Evolutionary conservation across 2,888 invertebrate genomes (phyloP).

Genomic region (Proisotoma minuta): DNA sequence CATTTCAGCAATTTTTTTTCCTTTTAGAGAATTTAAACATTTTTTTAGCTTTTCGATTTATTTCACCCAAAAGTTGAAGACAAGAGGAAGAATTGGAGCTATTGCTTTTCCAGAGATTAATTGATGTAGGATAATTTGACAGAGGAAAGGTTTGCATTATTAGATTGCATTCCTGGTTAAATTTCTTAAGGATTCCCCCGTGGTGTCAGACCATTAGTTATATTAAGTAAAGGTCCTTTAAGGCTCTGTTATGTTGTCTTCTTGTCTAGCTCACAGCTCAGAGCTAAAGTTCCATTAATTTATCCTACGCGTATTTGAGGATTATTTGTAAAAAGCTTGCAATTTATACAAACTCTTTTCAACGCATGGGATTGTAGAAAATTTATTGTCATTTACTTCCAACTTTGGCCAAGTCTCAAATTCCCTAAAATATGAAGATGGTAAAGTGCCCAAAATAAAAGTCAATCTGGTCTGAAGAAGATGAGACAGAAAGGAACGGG

Average conservation of each 20-base stretch:
- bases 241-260: not conserved
- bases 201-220: constrained; percentile 15
- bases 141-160: constrained; percentile 1
- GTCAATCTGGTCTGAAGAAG: not conserved
- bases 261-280: not conserved
- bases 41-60: not conserved
- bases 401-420: too few species aligned
- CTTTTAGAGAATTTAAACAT: not conserved
- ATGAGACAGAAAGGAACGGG: not conserved
- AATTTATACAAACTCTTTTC: too few species aligned
- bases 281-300: too few species aligned
- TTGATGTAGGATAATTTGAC: constrained; percentile 16
- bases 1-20: constrained; percentile 14
- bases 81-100: not conserved
- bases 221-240: not conserved
- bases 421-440: too few species aligned
- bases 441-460: too few species aligned
- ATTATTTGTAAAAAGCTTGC: too few species aligned
- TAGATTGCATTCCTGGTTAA: not conserved
- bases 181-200: not conserved
- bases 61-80: not conserved
- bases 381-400: too few species aligned
- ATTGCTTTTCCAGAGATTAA: constrained; percentile 12
- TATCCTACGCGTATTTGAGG: too few species aligned
- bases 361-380: too few species aligned